Conservation (phyloP, 2,888 invertebrate species). For the Drosophila borborema region DNA sequence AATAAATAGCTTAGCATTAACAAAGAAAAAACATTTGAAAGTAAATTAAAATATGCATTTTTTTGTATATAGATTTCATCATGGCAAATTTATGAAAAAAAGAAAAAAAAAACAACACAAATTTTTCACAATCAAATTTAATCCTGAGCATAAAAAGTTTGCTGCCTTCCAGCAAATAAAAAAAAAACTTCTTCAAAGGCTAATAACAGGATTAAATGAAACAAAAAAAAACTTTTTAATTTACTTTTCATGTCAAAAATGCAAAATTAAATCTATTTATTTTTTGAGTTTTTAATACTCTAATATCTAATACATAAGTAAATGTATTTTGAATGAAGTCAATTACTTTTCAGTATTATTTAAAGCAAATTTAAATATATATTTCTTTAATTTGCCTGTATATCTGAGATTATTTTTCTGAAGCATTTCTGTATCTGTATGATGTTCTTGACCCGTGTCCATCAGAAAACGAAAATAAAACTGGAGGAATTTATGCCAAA, state of each 20-base stretch:
- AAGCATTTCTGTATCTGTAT: no score
- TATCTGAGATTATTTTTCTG: no score
- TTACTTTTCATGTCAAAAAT: neutral
- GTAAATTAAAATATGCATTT: conserved; percentile 1
- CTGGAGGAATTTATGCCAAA: conserved; percentile 15
- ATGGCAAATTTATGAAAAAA: neutral
- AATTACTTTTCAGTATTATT: no score
- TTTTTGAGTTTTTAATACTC: neutral
- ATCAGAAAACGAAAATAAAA: conserved; percentile 44
- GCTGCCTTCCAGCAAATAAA: neutral
- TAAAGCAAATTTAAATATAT: no score
- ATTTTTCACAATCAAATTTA: conserved; percentile 9
- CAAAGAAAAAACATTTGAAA: neutral
- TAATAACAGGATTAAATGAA: conserved; percentile 1
- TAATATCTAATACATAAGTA: neutral
- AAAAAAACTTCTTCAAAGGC: neutral
- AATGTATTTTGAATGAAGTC: no score
- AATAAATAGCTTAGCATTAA: neutral
- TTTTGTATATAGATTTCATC: neutral
- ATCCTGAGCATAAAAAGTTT: neutral
- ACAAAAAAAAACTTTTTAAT: conserved; percentile 8
- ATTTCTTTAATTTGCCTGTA: no score
- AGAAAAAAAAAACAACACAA: no score
- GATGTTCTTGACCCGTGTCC: conserved; percentile 44
- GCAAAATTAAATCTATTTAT: neutral